Conservation (phyloP, 2,797 vertebrate genomes). For the Sebastes wilsoni region DNA sequence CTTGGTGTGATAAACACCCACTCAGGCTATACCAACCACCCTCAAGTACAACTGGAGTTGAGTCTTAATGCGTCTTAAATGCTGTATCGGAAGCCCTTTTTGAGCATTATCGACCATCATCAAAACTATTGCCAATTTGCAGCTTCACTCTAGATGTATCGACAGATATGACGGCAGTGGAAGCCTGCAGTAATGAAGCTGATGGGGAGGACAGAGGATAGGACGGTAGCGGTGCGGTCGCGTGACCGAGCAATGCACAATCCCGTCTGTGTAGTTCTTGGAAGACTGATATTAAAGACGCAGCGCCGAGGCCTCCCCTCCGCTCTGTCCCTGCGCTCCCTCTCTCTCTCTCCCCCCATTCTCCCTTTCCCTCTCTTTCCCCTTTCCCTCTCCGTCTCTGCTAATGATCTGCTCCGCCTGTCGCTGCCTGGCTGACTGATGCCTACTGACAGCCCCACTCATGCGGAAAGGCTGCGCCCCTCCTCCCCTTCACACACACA, state of each 20-base stretch:
- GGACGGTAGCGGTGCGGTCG: constrained; percentile 32
- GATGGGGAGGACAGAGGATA: constrained; percentile 18
- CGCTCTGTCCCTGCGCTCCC: constrained; percentile 45
- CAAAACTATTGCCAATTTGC: neutral
- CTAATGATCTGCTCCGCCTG: constrained; percentile 76
- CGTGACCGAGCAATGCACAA: constrained; percentile 60
- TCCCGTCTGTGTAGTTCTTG: constrained; percentile 49
- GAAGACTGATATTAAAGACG: constrained; percentile 63
- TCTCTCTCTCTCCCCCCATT: constrained; percentile 29
- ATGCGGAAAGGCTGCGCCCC: constrained; percentile 72
- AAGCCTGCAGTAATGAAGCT: constrained; percentile 10
- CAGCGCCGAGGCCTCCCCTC: constrained; percentile 41
- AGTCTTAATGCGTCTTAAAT: neutral
- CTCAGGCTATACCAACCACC: neutral
- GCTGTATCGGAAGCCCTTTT: neutral
- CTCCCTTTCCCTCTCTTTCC: constrained; percentile 38
- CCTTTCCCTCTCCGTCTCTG: constrained; percentile 55
- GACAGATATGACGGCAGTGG: constrained; percentile 18
- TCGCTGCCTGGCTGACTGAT: constrained; percentile 75
- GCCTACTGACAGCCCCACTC: constrained; percentile 75
- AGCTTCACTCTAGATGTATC: neutral
- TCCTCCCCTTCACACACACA: constrained; percentile 25
- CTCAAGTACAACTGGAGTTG: neutral
- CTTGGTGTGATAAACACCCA: neutral
- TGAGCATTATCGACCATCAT: neutral